These are phyloP conservation scores for Pristionchus mayeri DNA, from an alignment of 2,888 invertebrate genomes.

Conservation along the genomic window DNA sequence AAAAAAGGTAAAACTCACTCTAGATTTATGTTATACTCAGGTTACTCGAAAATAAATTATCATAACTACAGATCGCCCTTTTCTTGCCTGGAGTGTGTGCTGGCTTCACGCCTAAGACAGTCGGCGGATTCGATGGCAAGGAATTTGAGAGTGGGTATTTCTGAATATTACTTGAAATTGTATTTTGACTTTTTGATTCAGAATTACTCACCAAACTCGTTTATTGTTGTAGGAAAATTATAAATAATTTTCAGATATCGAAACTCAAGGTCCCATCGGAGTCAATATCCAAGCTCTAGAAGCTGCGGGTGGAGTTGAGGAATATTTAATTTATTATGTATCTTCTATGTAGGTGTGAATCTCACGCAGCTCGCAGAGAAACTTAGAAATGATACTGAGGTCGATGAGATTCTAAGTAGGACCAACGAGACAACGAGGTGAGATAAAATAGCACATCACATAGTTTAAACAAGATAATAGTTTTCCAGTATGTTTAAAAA, in stretches of 20 bases:
- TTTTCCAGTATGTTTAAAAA: too few species aligned
- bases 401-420: conserved; percentile 73
- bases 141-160: conserved; percentile 69
- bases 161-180: background rate
- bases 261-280: conserved; percentile 62
- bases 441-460: too few species aligned
- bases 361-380: conserved; percentile 74
- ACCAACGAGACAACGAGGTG: conserved; percentile 68
- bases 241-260: background rate
- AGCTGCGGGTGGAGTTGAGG: conserved; percentile 70
- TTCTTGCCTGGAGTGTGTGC: conserved; percentile 73
- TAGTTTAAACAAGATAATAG: too few species aligned
- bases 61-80: conserved; percentile 57
- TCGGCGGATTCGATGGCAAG: conserved; percentile 71
- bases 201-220: background rate
- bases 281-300: conserved; percentile 74
- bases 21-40: too few species aligned
- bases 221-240: background rate
- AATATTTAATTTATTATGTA: background rate
- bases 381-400: conserved; percentile 75
- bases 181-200: background rate
- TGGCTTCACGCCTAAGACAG: conserved; percentile 71
- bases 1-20: too few species aligned
- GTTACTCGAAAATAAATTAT: too few species aligned
- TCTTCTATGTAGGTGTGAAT: conserved; percentile 66